A percentile compares a stretch with the other conserved stretches of the same genome.
These are phyloP conservation scores for Herpailurus yagouaroundi DNA, from an alignment of 2,113 vertebrate genomes.

Conservation along the genomic window DNA sequence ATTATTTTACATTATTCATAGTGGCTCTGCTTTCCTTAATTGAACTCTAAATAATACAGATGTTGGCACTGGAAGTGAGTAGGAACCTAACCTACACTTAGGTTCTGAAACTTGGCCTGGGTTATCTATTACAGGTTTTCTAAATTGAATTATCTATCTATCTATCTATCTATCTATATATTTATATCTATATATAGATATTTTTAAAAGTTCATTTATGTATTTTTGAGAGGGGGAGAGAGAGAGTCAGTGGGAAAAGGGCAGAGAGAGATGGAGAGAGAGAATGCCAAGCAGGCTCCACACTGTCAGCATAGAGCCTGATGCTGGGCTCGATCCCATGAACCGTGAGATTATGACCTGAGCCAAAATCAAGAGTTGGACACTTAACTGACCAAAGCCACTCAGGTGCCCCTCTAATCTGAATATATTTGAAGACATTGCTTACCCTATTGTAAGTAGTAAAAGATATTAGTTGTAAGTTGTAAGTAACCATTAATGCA, in stretches of 20 bases:
- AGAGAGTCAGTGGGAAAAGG: too few species aligned
- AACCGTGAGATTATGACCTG: too few species aligned
- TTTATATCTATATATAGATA: too few species aligned
- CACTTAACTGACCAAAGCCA: too few species aligned
- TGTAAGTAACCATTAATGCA: neutral
- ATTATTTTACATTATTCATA: neutral
- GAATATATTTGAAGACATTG: neutral
- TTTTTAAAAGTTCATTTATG: too few species aligned
- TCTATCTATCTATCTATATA: too few species aligned
- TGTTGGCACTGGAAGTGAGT: neutral
- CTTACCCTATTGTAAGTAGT: neutral
- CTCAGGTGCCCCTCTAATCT: neutral
- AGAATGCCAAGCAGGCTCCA: too few species aligned
- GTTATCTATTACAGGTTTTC: neutral
- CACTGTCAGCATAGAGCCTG: too few species aligned
- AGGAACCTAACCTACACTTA: neutral
- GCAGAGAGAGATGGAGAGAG: too few species aligned
- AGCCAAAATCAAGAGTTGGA: too few species aligned
- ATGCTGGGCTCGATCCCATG: too few species aligned
- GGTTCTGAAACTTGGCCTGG: neutral
- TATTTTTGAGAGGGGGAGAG: too few species aligned
- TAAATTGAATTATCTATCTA: neutral
- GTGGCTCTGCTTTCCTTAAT: neutral
- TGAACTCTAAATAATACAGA: neutral
- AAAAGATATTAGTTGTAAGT: neutral